A percentile compares a stretch with the other conserved stretches of the same genome.
Conservation (phyloP, 2,113 vertebrate species). For the Martes martes region DNA sequence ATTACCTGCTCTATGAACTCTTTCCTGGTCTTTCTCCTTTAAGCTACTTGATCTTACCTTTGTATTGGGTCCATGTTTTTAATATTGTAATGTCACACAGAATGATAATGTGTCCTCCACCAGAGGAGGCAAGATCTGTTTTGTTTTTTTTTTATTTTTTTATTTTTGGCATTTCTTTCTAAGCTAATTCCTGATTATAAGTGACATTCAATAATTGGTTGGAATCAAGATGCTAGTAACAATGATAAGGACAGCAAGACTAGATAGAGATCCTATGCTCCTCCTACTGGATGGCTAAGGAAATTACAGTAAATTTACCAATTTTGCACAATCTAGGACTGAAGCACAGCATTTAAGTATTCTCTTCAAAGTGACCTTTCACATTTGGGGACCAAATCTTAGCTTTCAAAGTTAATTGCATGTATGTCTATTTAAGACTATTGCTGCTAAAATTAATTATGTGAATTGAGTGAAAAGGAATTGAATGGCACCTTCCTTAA, state of each 20-base stretch:
- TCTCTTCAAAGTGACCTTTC: neutral
- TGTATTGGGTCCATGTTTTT: neutral
- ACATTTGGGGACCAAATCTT: neutral
- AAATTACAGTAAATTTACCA: neutral
- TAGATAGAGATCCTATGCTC: neutral
- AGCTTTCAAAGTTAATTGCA: neutral
- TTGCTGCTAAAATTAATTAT: conserved; percentile 24
- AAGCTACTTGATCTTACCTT: neutral
- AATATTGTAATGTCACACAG: neutral
- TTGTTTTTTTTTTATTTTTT: no score
- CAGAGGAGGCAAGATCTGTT: neutral
- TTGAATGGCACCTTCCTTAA: neutral
- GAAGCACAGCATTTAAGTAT: neutral
- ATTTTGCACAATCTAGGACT: neutral
- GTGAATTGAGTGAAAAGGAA: conserved; percentile 12
- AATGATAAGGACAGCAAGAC: neutral
- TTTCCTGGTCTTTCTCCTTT: neutral
- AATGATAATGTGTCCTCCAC: neutral
- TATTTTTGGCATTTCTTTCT: neutral
- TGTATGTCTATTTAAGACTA: neutral
- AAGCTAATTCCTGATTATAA: neutral
- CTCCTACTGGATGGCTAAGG: fast-evolving
- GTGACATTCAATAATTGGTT: neutral
- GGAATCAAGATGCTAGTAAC: neutral
- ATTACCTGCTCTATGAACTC: neutral